Base-by-base conservation (phyloP, 2,797 vertebrate genomes). In the Enteromius anoplus region DNA sequence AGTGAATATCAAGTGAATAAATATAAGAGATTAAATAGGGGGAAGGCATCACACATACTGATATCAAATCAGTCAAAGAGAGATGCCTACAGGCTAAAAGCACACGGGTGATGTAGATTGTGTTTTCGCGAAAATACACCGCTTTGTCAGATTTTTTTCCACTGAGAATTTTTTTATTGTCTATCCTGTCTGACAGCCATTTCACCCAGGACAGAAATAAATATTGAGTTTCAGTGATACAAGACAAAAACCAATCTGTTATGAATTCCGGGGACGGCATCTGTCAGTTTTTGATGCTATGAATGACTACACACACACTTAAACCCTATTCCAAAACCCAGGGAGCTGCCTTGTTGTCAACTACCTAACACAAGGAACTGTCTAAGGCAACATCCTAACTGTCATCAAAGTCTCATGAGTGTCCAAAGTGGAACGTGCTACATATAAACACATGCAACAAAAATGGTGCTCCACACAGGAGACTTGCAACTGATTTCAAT, bases 51-150 rank as follows among this genome's bases (percentile, higher is more conserved):
- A 64, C 58, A 53, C 69, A 72, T 75, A 32, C 71, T 58, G 32
- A 11, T 76, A 81, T 45, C 85, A 80, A 88, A 87, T 88, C 3
- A 21, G 75, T 29, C 15, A 68, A 62, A 75, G 62, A 75, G 21
- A 85, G 77, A 75, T 55, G 82, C 47, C 58, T 71, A 68, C 60
- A 75, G 32, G 80, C 80, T 51, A 82, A 75, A 82, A 51, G 10
- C 80, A 55, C 70, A 82, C 3, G 47, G 69, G 12, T 60, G 49
- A 58, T 32, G 23, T 34, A 23, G 26, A 69, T 37, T 53, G 40
- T 53, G 69, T 53, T 71, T 85, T 76, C 11, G 17, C 66, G 37
- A 42, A 60, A 85, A 83, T 60, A 76, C n/a, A 58, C 5, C 17
- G 51, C 32, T 69, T 23, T 80, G 55, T 70, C 42, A n/a, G 42